Evolutionary conservation across 2,888 invertebrate genomes (phyloP), one percentile per base, ranked within the genome.

Genomic region (Trissolcus brochymenae): DNA sequence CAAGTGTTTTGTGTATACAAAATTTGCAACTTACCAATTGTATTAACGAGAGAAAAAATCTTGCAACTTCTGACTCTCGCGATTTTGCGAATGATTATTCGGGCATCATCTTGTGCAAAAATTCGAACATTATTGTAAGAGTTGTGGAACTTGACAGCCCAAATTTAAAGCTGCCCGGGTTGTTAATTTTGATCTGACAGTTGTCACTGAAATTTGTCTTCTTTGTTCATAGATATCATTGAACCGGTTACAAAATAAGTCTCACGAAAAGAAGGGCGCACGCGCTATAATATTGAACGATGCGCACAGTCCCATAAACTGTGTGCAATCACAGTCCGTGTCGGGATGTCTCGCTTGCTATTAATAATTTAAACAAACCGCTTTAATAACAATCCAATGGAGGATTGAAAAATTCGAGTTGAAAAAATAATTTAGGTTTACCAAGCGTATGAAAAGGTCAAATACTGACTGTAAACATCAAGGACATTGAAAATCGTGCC

Each of bases 201-300:
- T 65, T 55, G 66, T 71, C 29, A 60, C 70, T 16, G 64, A 40
- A 50, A 64, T 29, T 74, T 64, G 59, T 74, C 61, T 62, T 57
- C 73, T 73, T 76, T 68, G 68, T 71, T 65, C 68, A 35, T 49
- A 43, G 67, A 56, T 70, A 79, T 49, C 79, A 76, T 71, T 65
- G 62, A 72, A 74, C 73, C 71, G 71, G 68, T 68, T 54, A 67
- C 74, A 71, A 76, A 71, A 74, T 76, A 54, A 70, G 55, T 53
- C 62, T 71, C 46, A 49, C 46, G 6, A 49, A 70, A 66, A 66
- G 62, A 71, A 79, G 67, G 43, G 79, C 79, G 79, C 79, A 79
- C 56, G 79, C 79, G 79, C 76, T 29, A 57, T 57, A 74, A 76
- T 79, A 79, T 79, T 79, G 79, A 79, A 60, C 79, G 79, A 70